Evolutionary conservation across 2,888 invertebrate genomes (phyloP).

Genomic region (Agriopis aurantiaria): DNA sequence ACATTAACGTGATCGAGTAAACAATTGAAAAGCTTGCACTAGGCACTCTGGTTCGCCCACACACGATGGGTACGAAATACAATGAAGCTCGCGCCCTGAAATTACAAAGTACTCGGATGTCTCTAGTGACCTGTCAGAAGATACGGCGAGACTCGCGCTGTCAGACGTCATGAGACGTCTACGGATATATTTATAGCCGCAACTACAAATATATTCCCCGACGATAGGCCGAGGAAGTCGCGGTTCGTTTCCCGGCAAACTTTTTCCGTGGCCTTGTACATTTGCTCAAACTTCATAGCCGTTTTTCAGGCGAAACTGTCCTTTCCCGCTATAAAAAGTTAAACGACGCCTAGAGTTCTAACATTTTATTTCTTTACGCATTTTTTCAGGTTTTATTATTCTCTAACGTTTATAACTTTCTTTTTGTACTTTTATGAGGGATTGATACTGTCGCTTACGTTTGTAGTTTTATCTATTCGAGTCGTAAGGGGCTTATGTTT

Average conservation of each 20-base stretch:
- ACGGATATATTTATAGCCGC: slow-evolving; percentile 60
- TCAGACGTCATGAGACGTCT: slow-evolving; percentile 34
- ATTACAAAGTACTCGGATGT: slow-evolving; percentile 36
- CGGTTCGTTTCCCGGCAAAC: slow-evolving; percentile 32
- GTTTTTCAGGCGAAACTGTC: slow-evolving; percentile 38
- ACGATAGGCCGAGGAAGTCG: slow-evolving; percentile 23
- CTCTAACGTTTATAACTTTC: slow-evolving; percentile 13
- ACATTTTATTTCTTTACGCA: slow-evolving; percentile 22
- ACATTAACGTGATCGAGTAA: no score
- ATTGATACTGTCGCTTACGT: slow-evolving; percentile 3
- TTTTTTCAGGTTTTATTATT: slow-evolving; percentile 16
- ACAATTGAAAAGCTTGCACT: neutral
- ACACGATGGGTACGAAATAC: neutral
- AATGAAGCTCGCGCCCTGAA: slow-evolving; percentile 24
- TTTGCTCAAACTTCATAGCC: slow-evolving; percentile 34
- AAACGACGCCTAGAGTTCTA: slow-evolving; percentile 16
- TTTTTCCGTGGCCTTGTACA: slow-evolving; percentile 36
- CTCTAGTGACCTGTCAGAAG: slow-evolving; percentile 50
- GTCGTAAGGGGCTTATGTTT: neutral
- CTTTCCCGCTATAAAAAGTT: slow-evolving; percentile 34
- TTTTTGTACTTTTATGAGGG: slow-evolving; percentile 8
- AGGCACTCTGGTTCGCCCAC: slow-evolving; percentile 1
- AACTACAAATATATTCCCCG: slow-evolving; percentile 34
- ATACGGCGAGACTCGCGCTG: slow-evolving; percentile 45
- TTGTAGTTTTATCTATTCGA: neutral